Conservation (phyloP, 2,797 vertebrate genomes). For the Chloroceryle inda region DNA sequence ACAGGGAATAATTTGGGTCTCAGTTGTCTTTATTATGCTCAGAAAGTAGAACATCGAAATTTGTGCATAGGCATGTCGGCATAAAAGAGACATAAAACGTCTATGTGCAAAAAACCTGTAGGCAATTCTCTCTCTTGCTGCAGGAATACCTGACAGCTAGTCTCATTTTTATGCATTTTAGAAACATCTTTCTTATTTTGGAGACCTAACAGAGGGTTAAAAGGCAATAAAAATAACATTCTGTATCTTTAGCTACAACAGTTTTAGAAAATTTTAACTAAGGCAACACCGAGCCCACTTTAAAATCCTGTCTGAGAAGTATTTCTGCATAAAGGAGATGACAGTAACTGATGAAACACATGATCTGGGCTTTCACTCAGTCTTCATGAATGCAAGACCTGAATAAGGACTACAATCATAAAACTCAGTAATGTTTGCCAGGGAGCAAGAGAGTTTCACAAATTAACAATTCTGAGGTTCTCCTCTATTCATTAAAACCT, state of each 20-base stretch:
- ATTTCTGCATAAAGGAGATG: background rate
- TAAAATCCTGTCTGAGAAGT: background rate
- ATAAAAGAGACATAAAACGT: background rate
- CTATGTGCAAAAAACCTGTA: background rate
- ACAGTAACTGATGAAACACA: background rate
- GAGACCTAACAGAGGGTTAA: background rate
- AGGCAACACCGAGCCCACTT: background rate
- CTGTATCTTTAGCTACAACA: background rate
- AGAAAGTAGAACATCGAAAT: conserved; percentile 38
- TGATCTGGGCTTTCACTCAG: background rate
- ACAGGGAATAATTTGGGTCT: conserved; percentile 7
- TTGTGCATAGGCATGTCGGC: background rate
- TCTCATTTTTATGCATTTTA: background rate
- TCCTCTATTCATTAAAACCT: background rate
- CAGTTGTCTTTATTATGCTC: conserved; percentile 29
- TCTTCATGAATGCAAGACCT: background rate
- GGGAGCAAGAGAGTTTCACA: background rate
- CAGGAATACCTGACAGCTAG: background rate
- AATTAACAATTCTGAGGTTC: background rate
- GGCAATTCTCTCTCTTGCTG: background rate
- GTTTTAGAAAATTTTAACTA: background rate
- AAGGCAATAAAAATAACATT: background rate
- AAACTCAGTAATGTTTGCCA: background rate
- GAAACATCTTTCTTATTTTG: background rate
- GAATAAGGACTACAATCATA: background rate